These are phyloP conservation scores for Drosophila tristis DNA, from an alignment of 1,140 invertebrate genomes.

Conservation along the genomic window DNA sequence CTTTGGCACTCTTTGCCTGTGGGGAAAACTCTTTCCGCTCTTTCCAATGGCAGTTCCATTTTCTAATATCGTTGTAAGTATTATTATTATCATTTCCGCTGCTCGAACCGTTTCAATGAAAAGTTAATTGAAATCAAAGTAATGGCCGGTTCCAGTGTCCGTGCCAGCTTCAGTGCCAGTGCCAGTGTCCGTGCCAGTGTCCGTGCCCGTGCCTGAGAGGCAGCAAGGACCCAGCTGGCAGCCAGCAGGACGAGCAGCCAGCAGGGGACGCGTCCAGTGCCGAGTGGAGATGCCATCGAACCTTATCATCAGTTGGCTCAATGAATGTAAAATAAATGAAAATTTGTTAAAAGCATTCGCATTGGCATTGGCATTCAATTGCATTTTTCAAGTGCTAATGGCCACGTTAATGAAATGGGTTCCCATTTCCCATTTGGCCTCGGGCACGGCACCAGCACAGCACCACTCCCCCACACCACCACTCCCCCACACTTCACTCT, in stretches of 20 bases:
- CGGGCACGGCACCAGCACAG: too few species aligned
- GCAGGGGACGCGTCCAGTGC: not conserved
- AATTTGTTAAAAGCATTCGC: constrained; percentile 69
- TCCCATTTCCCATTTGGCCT: not conserved
- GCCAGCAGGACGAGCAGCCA: not conserved
- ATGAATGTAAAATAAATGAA: constrained; percentile 79
- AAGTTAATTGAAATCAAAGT: constrained; percentile 83
- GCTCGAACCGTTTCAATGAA: constrained; percentile 65
- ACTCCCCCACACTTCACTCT: constrained; percentile 4
- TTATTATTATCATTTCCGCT: constrained; percentile 76
- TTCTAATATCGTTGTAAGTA: constrained; percentile 76
- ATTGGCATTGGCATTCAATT: constrained; percentile 68
- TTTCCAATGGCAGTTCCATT: constrained; percentile 54
- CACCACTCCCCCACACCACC: not conserved
- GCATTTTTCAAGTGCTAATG: constrained; percentile 76
- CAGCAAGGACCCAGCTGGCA: constrained; percentile 29
- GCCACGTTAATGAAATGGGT: constrained; percentile 76
- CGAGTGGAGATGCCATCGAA: constrained; percentile 18
- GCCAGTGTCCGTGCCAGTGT: constrained; percentile 26
- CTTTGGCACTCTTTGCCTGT: not conserved
- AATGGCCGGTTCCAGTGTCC: constrained; percentile 51
- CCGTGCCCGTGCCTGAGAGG: constrained; percentile 37
- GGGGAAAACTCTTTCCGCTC: constrained; percentile 24
- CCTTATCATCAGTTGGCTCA: constrained; percentile 68
- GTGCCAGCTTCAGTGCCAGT: constrained; percentile 24